Evolutionary conservation across 2,888 invertebrate species (phyloP).

Genomic region (Ormyrus pomaceus): DNA sequence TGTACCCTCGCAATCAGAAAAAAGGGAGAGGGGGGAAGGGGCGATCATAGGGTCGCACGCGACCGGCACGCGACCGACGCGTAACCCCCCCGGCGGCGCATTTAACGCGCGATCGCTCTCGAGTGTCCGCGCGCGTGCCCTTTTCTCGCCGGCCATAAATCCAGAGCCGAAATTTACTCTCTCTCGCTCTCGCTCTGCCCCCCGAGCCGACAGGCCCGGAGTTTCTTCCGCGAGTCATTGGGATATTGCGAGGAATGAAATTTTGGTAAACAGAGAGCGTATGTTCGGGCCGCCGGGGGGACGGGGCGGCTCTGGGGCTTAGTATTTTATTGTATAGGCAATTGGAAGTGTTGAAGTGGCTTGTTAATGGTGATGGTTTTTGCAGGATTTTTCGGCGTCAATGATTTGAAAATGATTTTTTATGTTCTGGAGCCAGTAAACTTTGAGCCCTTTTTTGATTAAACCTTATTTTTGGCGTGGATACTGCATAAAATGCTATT

Average conservation of each 20-base stretch:
- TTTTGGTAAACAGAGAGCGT: neutral
- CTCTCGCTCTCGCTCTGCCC: neutral
- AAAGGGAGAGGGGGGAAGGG: conserved; percentile 23
- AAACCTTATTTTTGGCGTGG: too few relatives aligned
- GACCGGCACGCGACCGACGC: conserved; percentile 63
- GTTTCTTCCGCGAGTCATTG: neutral
- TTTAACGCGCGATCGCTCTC: conserved; percentile 74
- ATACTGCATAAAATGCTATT: too few relatives aligned
- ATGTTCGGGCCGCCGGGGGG: too few relatives aligned
- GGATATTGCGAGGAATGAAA: neutral
- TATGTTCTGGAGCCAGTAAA: too few relatives aligned
- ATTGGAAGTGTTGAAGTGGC: too few relatives aligned
- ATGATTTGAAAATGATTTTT: too few relatives aligned
- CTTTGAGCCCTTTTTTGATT: too few relatives aligned
- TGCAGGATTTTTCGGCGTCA: too few relatives aligned
- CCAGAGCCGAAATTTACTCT: conserved; percentile 36
- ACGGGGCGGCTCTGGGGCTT: too few relatives aligned
- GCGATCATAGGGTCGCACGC: conserved; percentile 65
- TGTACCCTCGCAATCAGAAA: neutral
- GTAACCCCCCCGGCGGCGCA: conserved; percentile 70
- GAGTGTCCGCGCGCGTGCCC: conserved; percentile 62
- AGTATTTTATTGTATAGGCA: too few relatives aligned
- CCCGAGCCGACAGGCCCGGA: neutral
- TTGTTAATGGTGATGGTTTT: too few relatives aligned
- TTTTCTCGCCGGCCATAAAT: conserved; percentile 44